A percentile compares a stretch with the other conserved stretches of the same genome.
Conservation (phyloP, 1,140 invertebrate genomes). For the Ctenoplectra terminalis region DNA sequence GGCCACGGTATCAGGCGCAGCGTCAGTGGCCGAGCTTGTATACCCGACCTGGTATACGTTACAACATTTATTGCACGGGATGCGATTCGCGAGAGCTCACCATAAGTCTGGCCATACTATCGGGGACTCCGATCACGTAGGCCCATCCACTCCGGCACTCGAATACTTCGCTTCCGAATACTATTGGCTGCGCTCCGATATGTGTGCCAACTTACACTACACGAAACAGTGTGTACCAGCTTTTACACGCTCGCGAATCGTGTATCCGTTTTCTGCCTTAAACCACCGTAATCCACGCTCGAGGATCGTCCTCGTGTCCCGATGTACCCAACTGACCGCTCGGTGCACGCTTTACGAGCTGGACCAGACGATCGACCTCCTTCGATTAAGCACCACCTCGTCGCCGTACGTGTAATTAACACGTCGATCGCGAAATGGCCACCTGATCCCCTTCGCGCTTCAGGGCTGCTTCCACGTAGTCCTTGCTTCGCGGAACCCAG, state of each 20-base stretch:
- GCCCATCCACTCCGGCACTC: slow-evolving; percentile 57
- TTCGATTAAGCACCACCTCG: slow-evolving; percentile 59
- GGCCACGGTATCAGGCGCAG: slow-evolving; percentile 49
- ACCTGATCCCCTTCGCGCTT: slow-evolving; percentile 14
- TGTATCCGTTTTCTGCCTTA: slow-evolving; percentile 35
- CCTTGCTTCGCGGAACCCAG: background rate
- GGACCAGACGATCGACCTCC: slow-evolving; percentile 59
- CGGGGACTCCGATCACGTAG: slow-evolving; percentile 63
- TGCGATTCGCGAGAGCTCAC: slow-evolving; percentile 57
- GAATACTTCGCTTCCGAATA: slow-evolving; percentile 65
- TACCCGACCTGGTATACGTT: slow-evolving; percentile 22
- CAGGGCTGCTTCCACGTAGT: background rate
- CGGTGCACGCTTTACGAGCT: slow-evolving; percentile 45
- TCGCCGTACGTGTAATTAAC: slow-evolving; percentile 59
- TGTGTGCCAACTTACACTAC: slow-evolving; percentile 30
- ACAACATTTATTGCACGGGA: slow-evolving; percentile 61
- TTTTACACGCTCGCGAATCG: slow-evolving; percentile 1
- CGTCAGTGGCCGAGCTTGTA: slow-evolving; percentile 39
- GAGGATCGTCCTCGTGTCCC: slow-evolving; percentile 24
- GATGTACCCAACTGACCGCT: background rate
- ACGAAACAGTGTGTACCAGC: background rate
- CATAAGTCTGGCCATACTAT: slow-evolving; percentile 65
- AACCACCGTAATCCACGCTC: slow-evolving; percentile 23
- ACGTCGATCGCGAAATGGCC: slow-evolving; percentile 51
- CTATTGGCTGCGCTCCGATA: slow-evolving; percentile 50